A percentile compares a stretch with the other conserved stretches of the same genome.
Evolutionary conservation across 2,888 invertebrate species (phyloP).

Genomic region (Phorcus lineatus): DNA sequence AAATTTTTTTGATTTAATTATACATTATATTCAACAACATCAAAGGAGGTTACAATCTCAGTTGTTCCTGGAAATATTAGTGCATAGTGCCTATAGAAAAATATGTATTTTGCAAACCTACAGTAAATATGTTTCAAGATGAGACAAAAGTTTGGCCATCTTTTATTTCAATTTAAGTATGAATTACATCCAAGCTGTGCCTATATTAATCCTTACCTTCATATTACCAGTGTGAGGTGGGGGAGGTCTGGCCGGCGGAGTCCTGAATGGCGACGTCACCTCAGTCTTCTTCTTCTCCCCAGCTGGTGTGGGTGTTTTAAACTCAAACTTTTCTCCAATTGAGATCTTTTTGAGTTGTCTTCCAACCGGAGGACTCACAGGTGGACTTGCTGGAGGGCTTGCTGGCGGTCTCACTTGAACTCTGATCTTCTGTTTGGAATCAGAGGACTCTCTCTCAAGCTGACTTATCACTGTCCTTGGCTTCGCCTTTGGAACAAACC

Average conservation of each 20-base stretch:
- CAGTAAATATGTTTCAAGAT: too few species aligned
- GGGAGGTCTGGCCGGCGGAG: conserved; percentile 43
- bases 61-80: too few species aligned
- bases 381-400: neutral
- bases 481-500: neutral
- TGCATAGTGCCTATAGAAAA: too few species aligned
- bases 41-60: too few species aligned
- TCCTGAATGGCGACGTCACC: conserved; percentile 1
- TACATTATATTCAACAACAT: too few species aligned
- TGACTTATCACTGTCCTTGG: neutral
- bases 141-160: too few species aligned
- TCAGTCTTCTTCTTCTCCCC: conserved; percentile 21
- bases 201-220: neutral
- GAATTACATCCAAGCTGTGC: too few species aligned
- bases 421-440: neutral
- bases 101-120: too few species aligned
- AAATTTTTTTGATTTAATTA: too few species aligned
- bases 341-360: conserved; percentile 46
- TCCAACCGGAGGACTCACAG: neutral
- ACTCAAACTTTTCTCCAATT: conserved; percentile 48
- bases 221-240: conserved; percentile 33
- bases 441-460: neutral
- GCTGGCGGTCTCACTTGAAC: neutral
- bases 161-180: too few species aligned
- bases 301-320: conserved; percentile 18